Evolutionary conservation across 2,113 vertebrate species (phyloP).

Genomic region (Halcyon malimbica): DNA sequence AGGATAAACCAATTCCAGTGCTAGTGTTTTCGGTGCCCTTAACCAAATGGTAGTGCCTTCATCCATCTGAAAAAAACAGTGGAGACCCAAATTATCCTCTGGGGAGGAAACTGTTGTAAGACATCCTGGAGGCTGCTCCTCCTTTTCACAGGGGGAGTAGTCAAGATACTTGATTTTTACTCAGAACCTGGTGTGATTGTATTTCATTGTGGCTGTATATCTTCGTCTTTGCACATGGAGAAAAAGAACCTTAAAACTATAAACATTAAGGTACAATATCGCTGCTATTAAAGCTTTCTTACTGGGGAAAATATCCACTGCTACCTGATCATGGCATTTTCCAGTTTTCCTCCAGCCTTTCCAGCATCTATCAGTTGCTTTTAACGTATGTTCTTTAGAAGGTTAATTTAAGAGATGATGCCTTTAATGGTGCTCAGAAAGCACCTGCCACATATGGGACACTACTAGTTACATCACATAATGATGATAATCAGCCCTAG

Average conservation of each 20-base stretch:
- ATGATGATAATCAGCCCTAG: not conserved
- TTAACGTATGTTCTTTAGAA: not conserved
- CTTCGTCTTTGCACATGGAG: not conserved
- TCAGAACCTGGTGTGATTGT: not conserved
- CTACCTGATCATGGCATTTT: not conserved
- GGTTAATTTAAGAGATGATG: not conserved
- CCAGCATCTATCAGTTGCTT: not conserved
- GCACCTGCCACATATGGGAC: not conserved
- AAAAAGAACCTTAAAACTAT: not conserved
- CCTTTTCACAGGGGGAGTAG: not conserved
- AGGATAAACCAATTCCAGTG: not conserved
- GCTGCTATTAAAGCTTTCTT: not conserved
- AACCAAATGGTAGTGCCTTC: not conserved
- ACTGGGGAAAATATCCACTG: not conserved
- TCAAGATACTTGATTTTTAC: not conserved
- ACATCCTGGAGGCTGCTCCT: not conserved
- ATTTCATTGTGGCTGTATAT: not conserved
- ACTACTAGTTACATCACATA: not conserved
- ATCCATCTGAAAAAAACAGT: not conserved
- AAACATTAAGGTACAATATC: not conserved
- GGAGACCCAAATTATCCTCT: not conserved
- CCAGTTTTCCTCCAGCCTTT: not conserved
- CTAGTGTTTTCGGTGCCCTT: not conserved
- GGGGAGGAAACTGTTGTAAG: not conserved
- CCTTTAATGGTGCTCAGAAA: constrained; percentile 11